Evolutionary conservation across 2,797 vertebrate species (phyloP).

Genomic region (Chaetophractus vellerosus): DNA sequence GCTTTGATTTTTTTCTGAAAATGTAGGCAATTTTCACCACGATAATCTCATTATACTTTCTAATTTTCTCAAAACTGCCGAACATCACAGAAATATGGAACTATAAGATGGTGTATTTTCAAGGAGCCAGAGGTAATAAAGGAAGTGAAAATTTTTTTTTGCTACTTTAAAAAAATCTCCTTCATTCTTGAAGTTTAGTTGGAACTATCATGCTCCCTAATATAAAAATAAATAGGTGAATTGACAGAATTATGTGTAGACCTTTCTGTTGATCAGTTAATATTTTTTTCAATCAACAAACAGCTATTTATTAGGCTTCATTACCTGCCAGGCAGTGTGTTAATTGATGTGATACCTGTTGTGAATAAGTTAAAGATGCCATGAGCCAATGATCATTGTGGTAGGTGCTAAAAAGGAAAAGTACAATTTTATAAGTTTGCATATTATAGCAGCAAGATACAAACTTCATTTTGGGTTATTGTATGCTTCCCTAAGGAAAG

Average conservation of each 20-base stretch:
- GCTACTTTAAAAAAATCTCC: background rate
- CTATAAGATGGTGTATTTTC: background rate
- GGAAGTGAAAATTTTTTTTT: background rate
- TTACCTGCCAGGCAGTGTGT: background rate
- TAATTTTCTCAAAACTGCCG: constrained; percentile 30
- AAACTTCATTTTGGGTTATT: background rate
- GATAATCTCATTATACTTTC: background rate
- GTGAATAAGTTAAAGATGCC: background rate
- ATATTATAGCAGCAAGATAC: background rate
- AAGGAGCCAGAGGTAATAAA: background rate
- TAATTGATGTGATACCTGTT: background rate
- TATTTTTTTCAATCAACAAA: constrained; percentile 12
- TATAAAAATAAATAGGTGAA: constrained; percentile 6
- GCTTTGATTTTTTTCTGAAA: constrained; percentile 32
- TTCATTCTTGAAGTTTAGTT: constrained; percentile 29
- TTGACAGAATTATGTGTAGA: background rate
- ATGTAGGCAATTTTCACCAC: background rate
- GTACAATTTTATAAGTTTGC: background rate
- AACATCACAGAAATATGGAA: background rate
- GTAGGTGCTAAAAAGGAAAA: background rate
- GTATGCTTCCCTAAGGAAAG: background rate
- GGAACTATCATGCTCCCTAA: background rate
- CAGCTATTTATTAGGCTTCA: background rate
- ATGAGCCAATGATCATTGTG: background rate
- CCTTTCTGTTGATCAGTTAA: background rate